A percentile compares a stretch with the other conserved stretches of the same genome.
Evolutionary conservation across 2,113 vertebrate species (phyloP).

Genomic region (Dicentrarchus labrax): DNA sequence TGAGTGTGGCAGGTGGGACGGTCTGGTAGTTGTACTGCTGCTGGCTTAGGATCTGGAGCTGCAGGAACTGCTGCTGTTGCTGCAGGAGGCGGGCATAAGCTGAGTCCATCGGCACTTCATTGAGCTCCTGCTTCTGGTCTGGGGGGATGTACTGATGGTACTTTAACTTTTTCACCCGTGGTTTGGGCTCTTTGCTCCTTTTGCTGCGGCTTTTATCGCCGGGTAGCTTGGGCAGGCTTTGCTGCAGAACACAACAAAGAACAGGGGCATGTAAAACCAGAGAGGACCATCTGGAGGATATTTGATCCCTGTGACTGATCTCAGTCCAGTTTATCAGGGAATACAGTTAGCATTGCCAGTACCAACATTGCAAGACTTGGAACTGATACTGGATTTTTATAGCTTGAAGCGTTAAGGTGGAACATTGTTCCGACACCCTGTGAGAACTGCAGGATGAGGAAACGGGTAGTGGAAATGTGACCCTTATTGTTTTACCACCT

Average conservation of each 20-base stretch:
- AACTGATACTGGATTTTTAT: constrained; percentile 78
- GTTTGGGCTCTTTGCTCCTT: constrained; percentile 95
- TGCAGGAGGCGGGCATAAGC: constrained; percentile 95
- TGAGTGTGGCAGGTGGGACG: constrained; percentile 87
- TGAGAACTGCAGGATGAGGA: constrained; percentile 80
- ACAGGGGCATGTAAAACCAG: constrained; percentile 45
- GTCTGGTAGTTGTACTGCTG: constrained; percentile 95
- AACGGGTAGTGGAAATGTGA: constrained; percentile 73
- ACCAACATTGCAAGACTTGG: constrained; percentile 87
- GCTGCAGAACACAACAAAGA: constrained; percentile 80
- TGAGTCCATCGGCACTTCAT: constrained; percentile 93
- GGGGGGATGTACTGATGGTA: constrained; percentile 99
- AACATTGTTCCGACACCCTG: constrained; percentile 66
- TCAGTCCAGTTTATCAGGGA: constrained; percentile 50
- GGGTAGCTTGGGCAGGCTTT: constrained; percentile 91
- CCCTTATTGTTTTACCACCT: constrained; percentile 78
- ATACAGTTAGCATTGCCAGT: constrained; percentile 41
- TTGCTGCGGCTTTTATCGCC: constrained; percentile 94
- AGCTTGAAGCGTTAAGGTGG: constrained; percentile 57
- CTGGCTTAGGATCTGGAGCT: constrained; percentile 98
- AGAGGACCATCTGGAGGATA: constrained; percentile 51
- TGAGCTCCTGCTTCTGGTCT: constrained; percentile 95
- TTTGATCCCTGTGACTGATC: constrained; percentile 52
- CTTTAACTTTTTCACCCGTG: constrained; percentile 96
- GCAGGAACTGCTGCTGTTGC: constrained; percentile 98